Evolutionary conservation across 2,888 invertebrate species (phyloP), one percentile per base, ranked within the genome.

Genomic region (Trissolcus brochymenae): DNA sequence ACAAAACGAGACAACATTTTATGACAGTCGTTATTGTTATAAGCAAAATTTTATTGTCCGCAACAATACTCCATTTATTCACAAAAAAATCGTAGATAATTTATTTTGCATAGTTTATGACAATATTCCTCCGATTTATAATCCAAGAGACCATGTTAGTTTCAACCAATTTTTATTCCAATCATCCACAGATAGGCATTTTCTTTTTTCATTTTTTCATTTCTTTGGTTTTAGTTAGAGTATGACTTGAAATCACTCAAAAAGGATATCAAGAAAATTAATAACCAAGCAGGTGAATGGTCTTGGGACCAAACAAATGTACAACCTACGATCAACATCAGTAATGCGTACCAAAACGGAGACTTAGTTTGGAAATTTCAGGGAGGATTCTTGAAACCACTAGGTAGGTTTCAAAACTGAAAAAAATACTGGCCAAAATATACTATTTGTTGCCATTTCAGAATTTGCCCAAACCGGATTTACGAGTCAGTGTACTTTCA

Each of bases 21-120:
- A 89, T 67, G 85, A 87, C 53, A 83, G 84, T 77, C 89, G 90
- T 64, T 91, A 91, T 82, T 93, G 93, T 82, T 90, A 90, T 78
- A 90, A 90, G 68, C 89, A 89, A 54, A 90, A 92, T 80, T 90
- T 91, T 65, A 89, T 92, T 78, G 91, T 91, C 79, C 86, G 90
- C 50, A 92, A 92, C 82, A 91, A 91, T 76, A 91, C 91, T 0
- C 88, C 83, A 67, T 88, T 87, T 64, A 82, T 89, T 77, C 82
- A 89, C n/a, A 85, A 87, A 71, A 86, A 86, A 79, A 70, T 89
- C 49, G 82, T 86, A 19, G 90, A 90, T 72, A 90, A 91, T 77
- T 84, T 93, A 73, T 92, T 93, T 83, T 93, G 93, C 81, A 90
- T 93, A 70, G 89, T 91, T 16, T 91, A 90, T 64, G 92, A 91